These are phyloP conservation scores for Eclectus roratus DNA, from an alignment of 2,113 vertebrate species.

Conservation along the genomic window DNA sequence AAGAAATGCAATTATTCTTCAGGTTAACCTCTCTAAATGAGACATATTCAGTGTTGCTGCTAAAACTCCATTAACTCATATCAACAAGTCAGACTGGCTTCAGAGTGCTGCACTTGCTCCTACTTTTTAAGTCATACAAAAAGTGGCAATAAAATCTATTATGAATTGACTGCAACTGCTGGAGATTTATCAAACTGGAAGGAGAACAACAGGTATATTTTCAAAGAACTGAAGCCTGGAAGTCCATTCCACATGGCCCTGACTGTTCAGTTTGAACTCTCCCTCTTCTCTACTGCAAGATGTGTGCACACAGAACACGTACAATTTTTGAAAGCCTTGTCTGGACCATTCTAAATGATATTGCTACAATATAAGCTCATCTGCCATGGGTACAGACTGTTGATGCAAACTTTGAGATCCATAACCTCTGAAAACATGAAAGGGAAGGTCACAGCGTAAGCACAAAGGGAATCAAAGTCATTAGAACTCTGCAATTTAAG, in stretches of 20 bases:
- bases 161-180: not conserved
- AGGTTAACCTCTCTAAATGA: not conserved
- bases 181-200: not conserved
- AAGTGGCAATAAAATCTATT: not conserved
- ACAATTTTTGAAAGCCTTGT: not conserved
- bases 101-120: not conserved
- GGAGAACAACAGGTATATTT: not conserved
- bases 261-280: not conserved
- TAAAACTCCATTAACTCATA: not conserved
- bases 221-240: not conserved
- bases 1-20: not conserved
- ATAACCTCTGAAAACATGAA: not conserved
- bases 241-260: not conserved
- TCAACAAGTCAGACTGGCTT: not conserved
- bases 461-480: not conserved
- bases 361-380: not conserved
- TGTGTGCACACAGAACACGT: rapidly evolving
- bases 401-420: not conserved
- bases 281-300: not conserved
- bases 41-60: not conserved
- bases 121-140: not conserved
- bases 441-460: not conserved
- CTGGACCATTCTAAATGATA: not conserved
- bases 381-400: not conserved
- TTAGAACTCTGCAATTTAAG: not conserved